Evolutionary conservation across 2,113 vertebrate species (phyloP).

Genomic region (Chroicocephalus ridibundus): DNA sequence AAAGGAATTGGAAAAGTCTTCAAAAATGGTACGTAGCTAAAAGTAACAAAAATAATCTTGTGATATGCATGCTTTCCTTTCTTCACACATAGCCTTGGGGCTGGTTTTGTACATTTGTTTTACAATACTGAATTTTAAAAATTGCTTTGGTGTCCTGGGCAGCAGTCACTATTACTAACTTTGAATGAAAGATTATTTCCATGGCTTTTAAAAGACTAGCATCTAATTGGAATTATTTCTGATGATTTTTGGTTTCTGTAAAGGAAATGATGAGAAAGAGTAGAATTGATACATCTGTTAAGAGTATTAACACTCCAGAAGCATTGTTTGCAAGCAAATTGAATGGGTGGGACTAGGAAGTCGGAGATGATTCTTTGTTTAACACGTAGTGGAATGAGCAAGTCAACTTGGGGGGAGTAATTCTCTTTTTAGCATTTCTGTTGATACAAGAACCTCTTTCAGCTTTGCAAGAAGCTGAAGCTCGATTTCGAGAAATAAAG

Average conservation of each 20-base stretch:
- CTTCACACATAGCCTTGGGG: neutral
- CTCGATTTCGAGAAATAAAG: slow-evolving; percentile 90
- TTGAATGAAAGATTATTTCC: neutral
- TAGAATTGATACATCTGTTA: neutral
- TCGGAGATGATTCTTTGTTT: neutral
- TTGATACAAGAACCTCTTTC: neutral
- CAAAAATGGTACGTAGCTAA: slow-evolving; percentile 83
- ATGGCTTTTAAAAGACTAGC: neutral
- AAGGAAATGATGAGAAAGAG: neutral
- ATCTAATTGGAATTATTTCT: neutral
- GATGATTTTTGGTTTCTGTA: neutral
- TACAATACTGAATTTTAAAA: neutral
- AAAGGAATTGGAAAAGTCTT: slow-evolving; percentile 94
- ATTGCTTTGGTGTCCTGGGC: neutral
- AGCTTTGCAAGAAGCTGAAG: slow-evolving; percentile 93
- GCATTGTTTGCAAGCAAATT: neutral
- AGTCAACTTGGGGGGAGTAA: neutral
- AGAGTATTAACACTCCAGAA: neutral
- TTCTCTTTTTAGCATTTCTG: neutral
- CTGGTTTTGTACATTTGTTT: neutral
- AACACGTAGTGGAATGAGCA: neutral
- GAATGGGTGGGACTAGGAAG: neutral
- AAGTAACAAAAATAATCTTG: neutral
- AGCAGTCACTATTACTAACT: neutral
- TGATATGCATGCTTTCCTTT: neutral